These are phyloP conservation scores for Neuroterus valhalla DNA, from an alignment of 1,140 invertebrate species.

Conservation along the genomic window DNA sequence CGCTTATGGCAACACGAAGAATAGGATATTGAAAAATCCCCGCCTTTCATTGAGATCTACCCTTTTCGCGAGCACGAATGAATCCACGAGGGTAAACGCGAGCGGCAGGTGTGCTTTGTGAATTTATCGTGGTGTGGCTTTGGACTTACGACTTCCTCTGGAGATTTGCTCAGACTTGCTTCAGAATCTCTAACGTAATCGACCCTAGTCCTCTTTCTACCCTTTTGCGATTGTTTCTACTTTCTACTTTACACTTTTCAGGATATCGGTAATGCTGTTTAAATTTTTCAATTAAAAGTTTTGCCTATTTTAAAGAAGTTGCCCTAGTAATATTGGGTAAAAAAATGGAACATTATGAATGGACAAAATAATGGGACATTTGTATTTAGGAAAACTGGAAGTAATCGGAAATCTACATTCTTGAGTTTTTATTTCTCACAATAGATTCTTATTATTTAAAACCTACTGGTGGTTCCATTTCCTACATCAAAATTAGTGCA, in stretches of 20 bases:
- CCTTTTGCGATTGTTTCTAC: neutral
- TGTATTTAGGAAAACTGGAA: too few species aligned
- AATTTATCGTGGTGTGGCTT: conserved; percentile 52
- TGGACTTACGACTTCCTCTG: neutral
- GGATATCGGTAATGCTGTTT: neutral
- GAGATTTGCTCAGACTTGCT: conserved; percentile 12
- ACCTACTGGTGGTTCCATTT: too few species aligned
- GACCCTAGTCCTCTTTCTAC: too few species aligned
- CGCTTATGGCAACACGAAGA: conserved; percentile 44
- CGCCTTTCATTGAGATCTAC: conserved; percentile 53
- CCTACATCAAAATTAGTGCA: too few species aligned
- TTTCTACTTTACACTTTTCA: conserved; percentile 9
- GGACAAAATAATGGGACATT: too few species aligned
- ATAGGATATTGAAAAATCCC: conserved; percentile 65
- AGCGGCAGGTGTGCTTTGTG: conserved; percentile 55
- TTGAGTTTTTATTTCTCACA: too few species aligned
- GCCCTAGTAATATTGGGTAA: too few species aligned
- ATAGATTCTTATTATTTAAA: too few species aligned
- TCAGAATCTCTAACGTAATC: neutral
- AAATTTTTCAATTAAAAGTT: neutral
- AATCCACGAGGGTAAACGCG: conserved; percentile 54
- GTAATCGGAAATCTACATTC: too few species aligned
- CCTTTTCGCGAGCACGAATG: conserved; percentile 46
- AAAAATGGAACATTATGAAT: too few species aligned
- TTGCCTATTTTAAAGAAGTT: neutral